These are phyloP conservation scores for Nomada lathburiana DNA, from an alignment of 2,888 invertebrate genomes.

Conservation along the genomic window DNA sequence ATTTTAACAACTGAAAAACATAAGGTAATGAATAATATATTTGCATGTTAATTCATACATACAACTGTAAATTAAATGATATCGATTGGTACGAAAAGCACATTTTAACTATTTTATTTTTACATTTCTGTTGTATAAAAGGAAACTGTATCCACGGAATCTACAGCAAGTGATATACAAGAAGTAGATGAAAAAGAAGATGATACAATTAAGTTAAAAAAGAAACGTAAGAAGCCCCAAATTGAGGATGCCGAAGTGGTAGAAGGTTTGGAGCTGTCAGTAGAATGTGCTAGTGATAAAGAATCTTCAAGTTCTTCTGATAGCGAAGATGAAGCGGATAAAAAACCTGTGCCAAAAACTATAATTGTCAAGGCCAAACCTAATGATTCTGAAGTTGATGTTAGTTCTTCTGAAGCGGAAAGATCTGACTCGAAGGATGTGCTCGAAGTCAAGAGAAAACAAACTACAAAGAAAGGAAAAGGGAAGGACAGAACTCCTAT, in stretches of 20 bases:
- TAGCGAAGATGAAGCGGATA: slow-evolving; percentile 70
- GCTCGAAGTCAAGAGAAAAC: slow-evolving; percentile 46
- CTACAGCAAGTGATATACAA: slow-evolving; percentile 4
- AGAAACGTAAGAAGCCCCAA: slow-evolving; percentile 37
- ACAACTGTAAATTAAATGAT: neutral
- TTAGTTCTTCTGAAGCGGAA: slow-evolving; percentile 76
- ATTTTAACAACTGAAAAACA: neutral
- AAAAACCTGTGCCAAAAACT: slow-evolving; percentile 76
- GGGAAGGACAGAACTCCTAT: slow-evolving; percentile 70
- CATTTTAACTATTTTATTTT: neutral
- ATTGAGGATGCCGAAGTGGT: slow-evolving; percentile 75
- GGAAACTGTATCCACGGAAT: slow-evolving; percentile 23
- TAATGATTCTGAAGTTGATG: slow-evolving; percentile 81
- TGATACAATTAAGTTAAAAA: slow-evolving; percentile 45
- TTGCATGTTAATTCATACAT: neutral
- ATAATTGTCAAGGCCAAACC: slow-evolving; percentile 79
- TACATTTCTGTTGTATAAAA: neutral
- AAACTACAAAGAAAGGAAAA: slow-evolving; percentile 36
- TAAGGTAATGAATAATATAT: slow-evolving; percentile 37
- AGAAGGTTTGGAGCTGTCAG: slow-evolving; percentile 80
- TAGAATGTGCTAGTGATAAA: slow-evolving; percentile 82
- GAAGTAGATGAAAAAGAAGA: slow-evolving; percentile 34
- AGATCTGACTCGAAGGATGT: slow-evolving; percentile 62
- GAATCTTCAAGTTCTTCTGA: slow-evolving; percentile 76
- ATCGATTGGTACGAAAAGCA: neutral